Evolutionary conservation across 2,888 invertebrate genomes (phyloP), one percentile per base, ranked within the genome.

Genomic region (Drosophila differens): DNA sequence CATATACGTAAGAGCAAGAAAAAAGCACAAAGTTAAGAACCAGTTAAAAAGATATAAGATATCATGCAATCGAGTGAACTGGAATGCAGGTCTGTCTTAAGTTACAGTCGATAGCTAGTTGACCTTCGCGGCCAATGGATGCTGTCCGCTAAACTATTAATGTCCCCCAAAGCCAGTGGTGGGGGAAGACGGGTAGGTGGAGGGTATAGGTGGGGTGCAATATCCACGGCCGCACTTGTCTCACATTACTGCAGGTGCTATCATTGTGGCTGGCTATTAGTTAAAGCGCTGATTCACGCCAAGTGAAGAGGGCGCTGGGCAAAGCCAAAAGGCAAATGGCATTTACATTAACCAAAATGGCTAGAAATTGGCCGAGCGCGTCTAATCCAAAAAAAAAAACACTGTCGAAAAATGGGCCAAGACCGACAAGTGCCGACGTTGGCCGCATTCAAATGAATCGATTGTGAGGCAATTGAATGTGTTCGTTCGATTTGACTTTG

Each of bases 171-270:
- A 33, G 53, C 53, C 32, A 37, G 41, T 49, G 52, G 33, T 54
- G 54, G 58, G 58, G 61, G 33, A 28, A 51, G 54, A 35, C 9
- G 7, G 49, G 4, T 22, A 25, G 59, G 22, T 16, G 22, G 33
- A 25, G 32, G 37, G 47, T 19, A 19, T 19, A 52, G 49, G 9
- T 54, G 51, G 58, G 57, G 53, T 51, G 53, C 59, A 59, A 66
- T 78, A 79, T 4, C 82, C 89, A 89, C 82, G 86, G 79, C 63
- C 64, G 73, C 72, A 82, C 83, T 81, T 83, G 75, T 82, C 82
- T 90, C 83, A 77, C 77, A 76, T 91, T 88, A 84, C 89, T 16
- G 14, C 39, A 47, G 25, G 28, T 33, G 75, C 49, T 19, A 67
- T 30, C 58, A 54, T 37, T 35, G 41, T 16, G 14, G n/a, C 33